Base-by-base conservation (phyloP, 2,797 vertebrate genomes). In the Lithobates sylvaticus region DNA sequence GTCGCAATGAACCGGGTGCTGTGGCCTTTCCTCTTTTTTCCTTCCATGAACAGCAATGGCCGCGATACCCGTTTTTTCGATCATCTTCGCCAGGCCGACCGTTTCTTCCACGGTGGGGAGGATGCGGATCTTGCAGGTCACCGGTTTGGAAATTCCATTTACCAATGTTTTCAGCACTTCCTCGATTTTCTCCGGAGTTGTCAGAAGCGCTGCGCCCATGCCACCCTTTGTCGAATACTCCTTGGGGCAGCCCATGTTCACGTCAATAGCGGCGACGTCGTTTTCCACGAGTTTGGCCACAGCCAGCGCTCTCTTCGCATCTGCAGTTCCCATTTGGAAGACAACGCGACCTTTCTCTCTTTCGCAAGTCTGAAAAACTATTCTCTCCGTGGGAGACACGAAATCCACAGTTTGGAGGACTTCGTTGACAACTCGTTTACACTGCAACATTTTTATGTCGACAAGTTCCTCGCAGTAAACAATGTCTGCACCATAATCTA, bases 181-280 rank as follows among this genome's bases (percentile, higher is more conserved):
- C 91, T 98, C 97, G 10, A 99, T 98, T 92, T 96, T 98, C 86
- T 97, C 96, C 7, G 97, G 97, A 87, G 97, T 92, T 34, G 97
- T 96, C 5, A 99, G 93, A 39, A 99, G 95, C 16, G 98, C 98
- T 61, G 97, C 97, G 90, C 98, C 98, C 98, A 99, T 99, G 75
- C 98, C 98, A 71, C 98, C 98, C 97, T 99, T 99, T 1, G 98
- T 99, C 64, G 98, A 99, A 92, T 99, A 99, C 86, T 99, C 97
- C 89, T 99, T 99, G 3, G 98, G 97, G 90, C 98, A 99, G 83
- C 98, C 98, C 97, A 99, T 99, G 83, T 99, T 99, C 76, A 99
- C 94, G 39, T 99, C 98, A 61, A 99, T 94, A 16, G 94, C 98
- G 69, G 98, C 98, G 67, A 99, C 98, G 15, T 99, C 98, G 61